Evolutionary conservation across 2,888 invertebrate genomes (phyloP).

Genomic region (Hirtodrosophila duncani): DNA sequence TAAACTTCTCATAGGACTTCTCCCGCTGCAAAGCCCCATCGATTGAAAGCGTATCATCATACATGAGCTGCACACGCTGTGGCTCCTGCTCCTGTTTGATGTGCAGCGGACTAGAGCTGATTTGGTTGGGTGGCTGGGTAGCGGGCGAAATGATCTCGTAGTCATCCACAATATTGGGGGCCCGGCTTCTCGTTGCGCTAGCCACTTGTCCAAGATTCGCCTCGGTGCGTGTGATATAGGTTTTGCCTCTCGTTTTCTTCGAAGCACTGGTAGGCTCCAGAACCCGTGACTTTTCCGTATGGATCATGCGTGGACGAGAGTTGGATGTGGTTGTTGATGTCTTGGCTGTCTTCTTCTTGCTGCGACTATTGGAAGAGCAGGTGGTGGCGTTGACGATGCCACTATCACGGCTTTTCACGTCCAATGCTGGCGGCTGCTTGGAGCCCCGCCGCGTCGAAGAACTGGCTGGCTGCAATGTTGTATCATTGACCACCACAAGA

Average conservation of each 20-base stretch:
- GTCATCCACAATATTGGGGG: slow-evolving; percentile 70
- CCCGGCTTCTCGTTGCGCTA: too few relatives aligned
- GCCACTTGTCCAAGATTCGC: too few relatives aligned
- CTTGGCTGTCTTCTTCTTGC: slow-evolving; percentile 29
- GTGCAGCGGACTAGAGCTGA: slow-evolving; percentile 74
- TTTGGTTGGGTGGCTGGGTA: slow-evolving; percentile 74
- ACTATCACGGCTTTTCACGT: not conserved
- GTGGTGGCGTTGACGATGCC: slow-evolving; percentile 5
- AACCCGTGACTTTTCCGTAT: slow-evolving; percentile 83
- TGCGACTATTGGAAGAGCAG: slow-evolving; percentile 41
- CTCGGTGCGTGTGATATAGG: slow-evolving; percentile 79
- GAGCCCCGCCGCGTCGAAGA: slow-evolving; percentile 34
- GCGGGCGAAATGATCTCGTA: slow-evolving; percentile 76
- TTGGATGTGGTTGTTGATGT: slow-evolving; percentile 55
- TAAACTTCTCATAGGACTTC: slow-evolving; percentile 74
- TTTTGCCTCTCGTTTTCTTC: slow-evolving; percentile 81
- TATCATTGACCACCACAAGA: slow-evolving; percentile 70
- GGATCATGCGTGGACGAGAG: slow-evolving; percentile 87
- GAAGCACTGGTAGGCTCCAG: slow-evolving; percentile 78
- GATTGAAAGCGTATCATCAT: slow-evolving; percentile 74
- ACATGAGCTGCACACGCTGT: slow-evolving; percentile 67
- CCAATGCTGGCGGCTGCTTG: slow-evolving; percentile 26
- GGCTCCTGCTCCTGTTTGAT: slow-evolving; percentile 70
- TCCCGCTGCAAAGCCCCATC: slow-evolving; percentile 73
- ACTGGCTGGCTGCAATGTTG: slow-evolving; percentile 45